Conservation (phyloP, 2,113 vertebrate genomes). For the Pedetes capensis region DNA sequence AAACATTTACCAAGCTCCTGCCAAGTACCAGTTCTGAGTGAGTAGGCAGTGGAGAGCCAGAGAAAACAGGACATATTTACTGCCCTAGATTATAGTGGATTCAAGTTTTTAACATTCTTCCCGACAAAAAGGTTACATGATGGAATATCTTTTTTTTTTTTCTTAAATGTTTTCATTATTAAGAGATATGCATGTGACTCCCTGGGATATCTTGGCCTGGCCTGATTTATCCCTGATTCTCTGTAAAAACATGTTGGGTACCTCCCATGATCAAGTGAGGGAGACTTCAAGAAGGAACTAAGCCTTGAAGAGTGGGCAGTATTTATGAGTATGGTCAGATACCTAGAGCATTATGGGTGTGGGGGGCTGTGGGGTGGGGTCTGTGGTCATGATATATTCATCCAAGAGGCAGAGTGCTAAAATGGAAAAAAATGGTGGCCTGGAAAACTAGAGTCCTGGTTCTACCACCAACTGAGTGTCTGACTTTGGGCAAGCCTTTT, state of each 20-base stretch:
- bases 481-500: neutral
- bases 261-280: neutral
- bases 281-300: neutral
- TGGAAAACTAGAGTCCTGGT: neutral
- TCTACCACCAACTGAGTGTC: neutral
- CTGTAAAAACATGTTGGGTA: neutral
- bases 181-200: neutral
- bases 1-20: conserved; percentile 5
- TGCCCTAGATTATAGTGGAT: neutral
- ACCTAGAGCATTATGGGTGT: neutral
- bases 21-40: conserved; percentile 38
- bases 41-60: conserved; percentile 33
- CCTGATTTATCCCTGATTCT: neutral
- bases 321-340: neutral
- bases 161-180: neutral
- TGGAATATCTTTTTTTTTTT: neutral
- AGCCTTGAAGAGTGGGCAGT: neutral
- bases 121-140: neutral
- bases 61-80: neutral
- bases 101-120: conserved; percentile 12
- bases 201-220: neutral
- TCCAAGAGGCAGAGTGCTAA: neutral
- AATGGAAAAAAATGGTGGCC: neutral
- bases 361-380: too few relatives aligned
- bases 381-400: neutral